Base-by-base conservation (phyloP, 2,113 vertebrate genomes). In the Pelodiscus sinensis region DNA sequence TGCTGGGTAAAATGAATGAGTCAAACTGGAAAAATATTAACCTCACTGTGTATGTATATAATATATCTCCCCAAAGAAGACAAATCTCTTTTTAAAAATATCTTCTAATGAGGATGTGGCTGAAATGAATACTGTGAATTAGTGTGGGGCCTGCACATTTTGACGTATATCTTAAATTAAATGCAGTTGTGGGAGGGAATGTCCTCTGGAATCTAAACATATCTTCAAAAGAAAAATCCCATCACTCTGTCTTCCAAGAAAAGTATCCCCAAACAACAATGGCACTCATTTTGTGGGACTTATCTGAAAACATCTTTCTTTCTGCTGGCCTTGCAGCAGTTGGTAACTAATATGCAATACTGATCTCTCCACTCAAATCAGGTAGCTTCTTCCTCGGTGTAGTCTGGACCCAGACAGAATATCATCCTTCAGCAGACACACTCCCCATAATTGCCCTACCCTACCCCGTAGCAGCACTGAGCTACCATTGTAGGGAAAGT, bases 1-100 rank as follows among this genome's bases (percentile, higher is more conserved):
- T 5, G 79, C 68, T 83, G 82, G n/a, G 82, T 92, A 92, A 94
- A 96, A 68, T 29, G 91, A 94, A 95, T 51, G 6, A 94, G 90
- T 51, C 38, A 83, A 82, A 58, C 86, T 58, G 38, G 57, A 95
- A 96, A 92, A 89, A 52, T 85, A 65, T 85, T 89, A 86, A 75
- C 25, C 11, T 92, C 84, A 50, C 24, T 81, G 1, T 55, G 29
- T 10, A 14, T 54, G 44, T 65, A 15, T 71, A 68, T 78, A 81
- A 81, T 21, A 6, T 68, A 11, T 80, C 18, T 62, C 86, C 29
- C 31, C 79, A 89, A 87, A 21, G n/a, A 58, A 84, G 50, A 68
- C 4, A 31, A 35, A 58, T 13, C 22, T 87, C 44, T 24, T 87
- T 86, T 22, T 77, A 15, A 2, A 16, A 79, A 15, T 24, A 0